Conservation (phyloP, 2,888 invertebrate genomes). For the Leptura quadrifasciata region DNA sequence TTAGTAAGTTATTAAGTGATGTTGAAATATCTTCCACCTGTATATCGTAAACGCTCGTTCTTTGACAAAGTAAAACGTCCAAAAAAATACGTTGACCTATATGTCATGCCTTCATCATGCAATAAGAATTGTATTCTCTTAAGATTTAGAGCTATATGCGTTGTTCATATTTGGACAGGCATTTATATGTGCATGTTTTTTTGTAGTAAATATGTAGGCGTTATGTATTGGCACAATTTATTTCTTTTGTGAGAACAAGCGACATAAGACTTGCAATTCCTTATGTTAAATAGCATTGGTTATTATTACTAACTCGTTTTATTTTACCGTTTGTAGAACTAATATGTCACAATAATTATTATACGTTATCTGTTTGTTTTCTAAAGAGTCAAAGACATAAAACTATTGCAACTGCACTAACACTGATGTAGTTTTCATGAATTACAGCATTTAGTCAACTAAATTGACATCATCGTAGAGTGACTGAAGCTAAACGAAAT, state of each 20-base stretch:
- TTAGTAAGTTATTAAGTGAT: not conserved
- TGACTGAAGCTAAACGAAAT: too few species aligned
- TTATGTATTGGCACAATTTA: not conserved
- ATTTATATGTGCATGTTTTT: constrained; percentile 7
- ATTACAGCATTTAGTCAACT: too few species aligned
- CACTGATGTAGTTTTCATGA: too few species aligned
- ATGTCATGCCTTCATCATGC: not conserved
- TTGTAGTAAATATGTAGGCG: not conserved
- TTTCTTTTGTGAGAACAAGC: not conserved
- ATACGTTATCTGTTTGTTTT: too few species aligned
- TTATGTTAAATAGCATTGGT: too few species aligned
- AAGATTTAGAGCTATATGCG: not conserved
- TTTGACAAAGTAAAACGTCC: constrained; percentile 5
- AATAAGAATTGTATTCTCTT: constrained; percentile 1
- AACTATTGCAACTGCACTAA: too few species aligned
- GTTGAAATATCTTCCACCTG: constrained; percentile 22
- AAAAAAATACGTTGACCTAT: not conserved
- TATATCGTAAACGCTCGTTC: not conserved
- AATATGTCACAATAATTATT: too few species aligned
- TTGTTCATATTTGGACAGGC: not conserved
- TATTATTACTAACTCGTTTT: too few species aligned
- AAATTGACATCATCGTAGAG: too few species aligned
- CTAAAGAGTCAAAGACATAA: too few species aligned
- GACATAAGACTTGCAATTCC: not conserved
- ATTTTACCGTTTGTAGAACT: too few species aligned